A percentile compares a stretch with the other conserved stretches of the same genome.
These are phyloP conservation scores for Geococcyx californianus DNA, from an alignment of 2,113 vertebrate species.

Conservation along the genomic window DNA sequence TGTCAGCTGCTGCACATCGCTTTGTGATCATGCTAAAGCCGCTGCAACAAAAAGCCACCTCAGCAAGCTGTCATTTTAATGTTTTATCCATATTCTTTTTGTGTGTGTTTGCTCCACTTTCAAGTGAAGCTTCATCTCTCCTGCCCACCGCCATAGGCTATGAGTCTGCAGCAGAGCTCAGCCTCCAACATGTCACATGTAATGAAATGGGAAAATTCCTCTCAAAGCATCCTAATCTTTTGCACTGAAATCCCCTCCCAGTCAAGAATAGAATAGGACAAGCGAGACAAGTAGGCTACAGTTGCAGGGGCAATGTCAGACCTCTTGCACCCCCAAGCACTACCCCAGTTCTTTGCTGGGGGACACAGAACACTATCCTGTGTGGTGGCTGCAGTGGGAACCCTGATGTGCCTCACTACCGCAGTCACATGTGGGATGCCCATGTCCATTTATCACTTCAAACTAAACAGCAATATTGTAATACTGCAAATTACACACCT, in stretches of 20 bases:
- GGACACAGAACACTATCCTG: fast-evolving
- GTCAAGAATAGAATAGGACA: background rate
- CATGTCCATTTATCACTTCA: background rate
- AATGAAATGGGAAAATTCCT: slow-evolving; percentile 44
- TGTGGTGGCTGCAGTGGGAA: background rate
- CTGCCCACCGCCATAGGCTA: slow-evolving; percentile 57
- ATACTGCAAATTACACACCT: background rate
- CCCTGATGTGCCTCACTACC: background rate
- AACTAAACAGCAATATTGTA: background rate
- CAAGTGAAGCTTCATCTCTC: slow-evolving; percentile 25
- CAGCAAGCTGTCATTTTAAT: slow-evolving; percentile 67
- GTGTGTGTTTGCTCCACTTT: slow-evolving; percentile 48
- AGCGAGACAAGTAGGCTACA: background rate
- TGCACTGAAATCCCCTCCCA: background rate
- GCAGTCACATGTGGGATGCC: background rate
- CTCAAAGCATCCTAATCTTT: background rate
- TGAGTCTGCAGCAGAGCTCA: slow-evolving; percentile 37
- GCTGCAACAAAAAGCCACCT: slow-evolving; percentile 12
- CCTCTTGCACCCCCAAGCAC: background rate
- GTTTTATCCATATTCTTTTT: background rate
- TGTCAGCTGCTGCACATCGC: background rate
- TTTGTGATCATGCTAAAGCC: background rate
- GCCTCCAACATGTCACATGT: slow-evolving; percentile 13
- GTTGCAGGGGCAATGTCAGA: background rate
- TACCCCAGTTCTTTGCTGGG: background rate